These are phyloP conservation scores for Rousettus madagascariensis DNA, from an alignment of 2,797 vertebrate species.

Conservation along the genomic window DNA sequence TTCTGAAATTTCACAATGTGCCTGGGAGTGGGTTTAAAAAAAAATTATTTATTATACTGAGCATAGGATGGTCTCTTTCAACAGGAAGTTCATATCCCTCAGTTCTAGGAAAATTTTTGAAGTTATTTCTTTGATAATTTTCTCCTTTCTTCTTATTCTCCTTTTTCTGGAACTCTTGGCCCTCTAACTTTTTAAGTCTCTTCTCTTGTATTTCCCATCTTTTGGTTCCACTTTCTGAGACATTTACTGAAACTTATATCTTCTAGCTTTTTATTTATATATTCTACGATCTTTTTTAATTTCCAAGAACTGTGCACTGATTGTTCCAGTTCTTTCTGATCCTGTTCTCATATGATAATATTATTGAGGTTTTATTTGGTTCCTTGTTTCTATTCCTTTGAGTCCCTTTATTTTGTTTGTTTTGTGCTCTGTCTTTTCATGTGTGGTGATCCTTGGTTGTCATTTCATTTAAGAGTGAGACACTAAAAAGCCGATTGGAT, in stretches of 20 bases:
- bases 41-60: neutral
- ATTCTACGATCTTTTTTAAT: neutral
- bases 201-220: slow-evolving; percentile 14
- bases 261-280: slow-evolving; percentile 6
- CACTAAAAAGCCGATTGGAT: neutral
- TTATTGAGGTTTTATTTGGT: neutral
- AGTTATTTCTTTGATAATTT: slow-evolving; percentile 12
- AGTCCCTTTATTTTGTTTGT: neutral
- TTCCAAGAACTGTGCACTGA: neutral
- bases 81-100: neutral
- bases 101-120: slow-evolving; percentile 6
- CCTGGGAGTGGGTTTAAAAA: too few species aligned
- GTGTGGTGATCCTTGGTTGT: neutral
- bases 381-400: neutral
- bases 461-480: neutral
- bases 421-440: neutral
- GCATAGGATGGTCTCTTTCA: neutral
- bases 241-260: neutral
- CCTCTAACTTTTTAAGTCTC: neutral
- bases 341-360: neutral
- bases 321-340: neutral
- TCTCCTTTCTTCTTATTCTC: neutral
- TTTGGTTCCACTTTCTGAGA: slow-evolving; percentile 6
- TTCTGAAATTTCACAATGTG: neutral
- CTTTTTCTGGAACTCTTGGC: neutral